A percentile compares a stretch with the other conserved stretches of the same genome.
phyloP scores from a whole-genome alignment of 2,888 invertebrate species.

The Helobdella robusta region DNA sequence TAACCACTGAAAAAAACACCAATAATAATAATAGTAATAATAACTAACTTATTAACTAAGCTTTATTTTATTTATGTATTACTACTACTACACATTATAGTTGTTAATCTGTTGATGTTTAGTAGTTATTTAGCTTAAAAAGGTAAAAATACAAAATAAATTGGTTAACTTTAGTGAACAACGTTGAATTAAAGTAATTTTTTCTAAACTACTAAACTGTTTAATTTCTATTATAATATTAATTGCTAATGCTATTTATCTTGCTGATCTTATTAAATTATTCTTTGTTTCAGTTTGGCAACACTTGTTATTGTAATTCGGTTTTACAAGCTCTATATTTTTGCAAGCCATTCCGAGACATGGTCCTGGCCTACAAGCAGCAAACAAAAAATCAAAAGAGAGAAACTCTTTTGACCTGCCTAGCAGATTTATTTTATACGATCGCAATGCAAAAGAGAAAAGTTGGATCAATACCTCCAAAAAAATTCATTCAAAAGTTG shows the following conservation, averaged over 20 bases:
- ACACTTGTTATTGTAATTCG: conserved; percentile 99
- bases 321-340: conserved; percentile 98
- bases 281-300: conserved; percentile 66
- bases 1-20: too few relatives aligned
- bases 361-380: conserved; percentile 87
- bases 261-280: too few relatives aligned
- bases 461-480: conserved; percentile 95
- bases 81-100: too few relatives aligned
- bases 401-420: conserved; percentile 90
- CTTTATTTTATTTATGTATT: too few relatives aligned
- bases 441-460: conserved; percentile 99
- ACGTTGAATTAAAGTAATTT: not conserved
- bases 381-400: conserved; percentile 57
- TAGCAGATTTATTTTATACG: conserved; percentile 95
- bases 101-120: too few relatives aligned
- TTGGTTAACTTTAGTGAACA: too few relatives aligned
- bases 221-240: not conserved
- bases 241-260: conserved; percentile 2
- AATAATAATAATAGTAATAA: too few relatives aligned
- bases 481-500: conserved; percentile 94
- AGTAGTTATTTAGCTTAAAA: too few relatives aligned
- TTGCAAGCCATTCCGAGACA: conserved; percentile 96
- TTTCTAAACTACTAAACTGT: conserved; percentile 3
- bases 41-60: too few relatives aligned
- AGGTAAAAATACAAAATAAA: too few relatives aligned